These are phyloP conservation scores for Penaeus vannamei DNA, from an alignment of 1,140 invertebrate genomes.

Conservation along the genomic window DNA sequence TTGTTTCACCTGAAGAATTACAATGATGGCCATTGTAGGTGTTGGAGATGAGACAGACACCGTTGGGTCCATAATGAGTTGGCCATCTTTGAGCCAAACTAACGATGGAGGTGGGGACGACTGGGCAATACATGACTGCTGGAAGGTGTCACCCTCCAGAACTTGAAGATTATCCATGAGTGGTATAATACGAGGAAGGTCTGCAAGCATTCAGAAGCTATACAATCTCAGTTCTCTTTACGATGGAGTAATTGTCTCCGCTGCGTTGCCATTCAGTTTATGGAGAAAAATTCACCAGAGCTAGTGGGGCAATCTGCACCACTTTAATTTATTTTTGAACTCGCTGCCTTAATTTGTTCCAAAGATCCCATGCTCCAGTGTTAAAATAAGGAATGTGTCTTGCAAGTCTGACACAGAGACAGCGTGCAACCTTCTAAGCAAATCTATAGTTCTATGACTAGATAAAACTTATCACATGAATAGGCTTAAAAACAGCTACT, in stretches of 20 bases:
- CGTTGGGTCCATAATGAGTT: constrained; percentile 55
- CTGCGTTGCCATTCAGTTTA: too few relatives aligned
- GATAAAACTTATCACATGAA: too few relatives aligned
- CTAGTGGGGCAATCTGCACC: too few relatives aligned
- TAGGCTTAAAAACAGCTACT: background rate
- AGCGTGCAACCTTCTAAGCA: too few relatives aligned
- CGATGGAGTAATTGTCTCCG: background rate
- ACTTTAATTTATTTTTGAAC: background rate
- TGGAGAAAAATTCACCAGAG: too few relatives aligned
- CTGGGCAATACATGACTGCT: constrained; percentile 66
- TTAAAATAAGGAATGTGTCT: too few relatives aligned
- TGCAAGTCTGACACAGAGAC: too few relatives aligned
- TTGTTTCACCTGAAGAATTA: constrained; percentile 52
- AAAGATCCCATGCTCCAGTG: too few relatives aligned
- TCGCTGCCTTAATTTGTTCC: background rate
- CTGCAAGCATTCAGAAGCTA: constrained; percentile 46
- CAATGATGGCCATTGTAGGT: constrained; percentile 62
- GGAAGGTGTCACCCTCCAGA: constrained; percentile 65
- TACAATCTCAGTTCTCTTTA: background rate
- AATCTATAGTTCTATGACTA: too few relatives aligned
- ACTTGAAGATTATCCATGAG: constrained; percentile 60
- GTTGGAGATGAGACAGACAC: constrained; percentile 63
- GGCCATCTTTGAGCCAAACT: constrained; percentile 61
- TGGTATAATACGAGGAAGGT: constrained; percentile 65
- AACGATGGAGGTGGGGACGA: constrained; percentile 61